Conservation (phyloP, 2,113 vertebrate species). For the Phyllopteryx taeniolatus region DNA sequence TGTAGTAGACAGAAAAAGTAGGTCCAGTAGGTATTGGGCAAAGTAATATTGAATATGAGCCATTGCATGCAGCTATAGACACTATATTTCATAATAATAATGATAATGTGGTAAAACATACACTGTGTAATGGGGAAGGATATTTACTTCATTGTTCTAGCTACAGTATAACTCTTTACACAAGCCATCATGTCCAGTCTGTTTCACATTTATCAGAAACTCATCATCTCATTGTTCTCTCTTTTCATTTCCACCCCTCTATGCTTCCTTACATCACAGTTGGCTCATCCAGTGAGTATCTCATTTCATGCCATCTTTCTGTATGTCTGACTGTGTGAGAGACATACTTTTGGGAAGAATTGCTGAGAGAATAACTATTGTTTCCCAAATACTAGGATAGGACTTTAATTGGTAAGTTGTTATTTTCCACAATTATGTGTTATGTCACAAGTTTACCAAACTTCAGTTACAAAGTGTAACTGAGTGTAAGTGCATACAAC, state of each 20-base stretch:
- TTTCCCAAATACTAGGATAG: background rate
- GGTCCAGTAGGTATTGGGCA: slow-evolving; percentile 14
- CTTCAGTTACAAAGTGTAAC: background rate
- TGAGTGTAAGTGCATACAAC: background rate
- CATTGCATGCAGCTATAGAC: slow-evolving; percentile 24
- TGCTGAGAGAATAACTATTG: background rate
- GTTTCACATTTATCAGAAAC: slow-evolving; percentile 14
- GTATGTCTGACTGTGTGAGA: slow-evolving; percentile 28
- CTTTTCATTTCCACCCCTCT: slow-evolving; percentile 43
- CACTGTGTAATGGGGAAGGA: slow-evolving; percentile 5
- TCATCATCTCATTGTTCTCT: slow-evolving; percentile 54
- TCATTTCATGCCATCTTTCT: slow-evolving; percentile 76
- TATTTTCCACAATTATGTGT: slow-evolving; percentile 6
- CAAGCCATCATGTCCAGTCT: background rate
- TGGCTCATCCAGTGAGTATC: slow-evolving; percentile 80
- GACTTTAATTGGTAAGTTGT: slow-evolving; percentile 3
- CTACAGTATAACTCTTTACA: background rate
- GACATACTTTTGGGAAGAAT: background rate
- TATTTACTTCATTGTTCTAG: background rate
- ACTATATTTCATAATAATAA: slow-evolving; percentile 18
- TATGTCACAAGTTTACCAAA: background rate
- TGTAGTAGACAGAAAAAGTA: slow-evolving; percentile 11
- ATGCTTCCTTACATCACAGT: slow-evolving; percentile 71
- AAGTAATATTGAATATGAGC: slow-evolving; percentile 20
- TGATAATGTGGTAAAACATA: slow-evolving; percentile 2